Base-by-base conservation (phyloP, 2,797 vertebrate species). In the Alcedo quadribrachys region DNA sequence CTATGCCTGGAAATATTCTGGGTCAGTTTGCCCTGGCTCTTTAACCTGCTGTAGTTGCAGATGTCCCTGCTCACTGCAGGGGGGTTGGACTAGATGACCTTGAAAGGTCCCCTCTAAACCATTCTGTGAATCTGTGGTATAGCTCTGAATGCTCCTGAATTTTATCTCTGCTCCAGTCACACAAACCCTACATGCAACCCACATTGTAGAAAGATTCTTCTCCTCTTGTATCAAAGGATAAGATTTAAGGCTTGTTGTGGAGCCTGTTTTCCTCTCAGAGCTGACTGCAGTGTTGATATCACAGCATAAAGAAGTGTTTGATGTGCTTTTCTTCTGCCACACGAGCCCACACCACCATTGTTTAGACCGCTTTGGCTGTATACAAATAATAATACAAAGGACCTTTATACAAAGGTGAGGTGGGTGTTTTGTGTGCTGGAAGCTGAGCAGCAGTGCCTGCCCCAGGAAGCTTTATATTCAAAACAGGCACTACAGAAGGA, bases 381-480 rank as follows among this genome's bases (percentile, higher is more conserved):
- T 15, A 33, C 21, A 66, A 69, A 12, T 66, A 67, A 17, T 18
- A 53, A 30, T 45, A 24, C n/a, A 43, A 37, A 53, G 40, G 25
- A 42, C 20, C 6, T 50, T 73, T 24, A 9, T 33, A 35, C 24
- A 55, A 32, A 3, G 43, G 5, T 67, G 11, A 15, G 1, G 0
- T 11, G 19, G 9, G 17, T 50, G 12, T 57, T 78, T 60, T 74
- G 17, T 48, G 55, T 70, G 28, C 79, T 93, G 68, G 37, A 68
- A 81, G 33, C 57, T 76, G 17, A 84, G 73, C 35, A 81, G 63
- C 43, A 53, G 6, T 57, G 25, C 45, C 53, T 77, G 35, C 73
- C 82, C 28, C 73, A 5, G 69, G 32, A 74, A 2, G 4, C 28
- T 91, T 81, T 55, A 10, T 45, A 10, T 76, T 88, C 25, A 15